Evolutionary conservation across 2,113 vertebrate species (phyloP), one percentile per base, ranked within the genome.

Genomic region (Nerophis ophidion): DNA sequence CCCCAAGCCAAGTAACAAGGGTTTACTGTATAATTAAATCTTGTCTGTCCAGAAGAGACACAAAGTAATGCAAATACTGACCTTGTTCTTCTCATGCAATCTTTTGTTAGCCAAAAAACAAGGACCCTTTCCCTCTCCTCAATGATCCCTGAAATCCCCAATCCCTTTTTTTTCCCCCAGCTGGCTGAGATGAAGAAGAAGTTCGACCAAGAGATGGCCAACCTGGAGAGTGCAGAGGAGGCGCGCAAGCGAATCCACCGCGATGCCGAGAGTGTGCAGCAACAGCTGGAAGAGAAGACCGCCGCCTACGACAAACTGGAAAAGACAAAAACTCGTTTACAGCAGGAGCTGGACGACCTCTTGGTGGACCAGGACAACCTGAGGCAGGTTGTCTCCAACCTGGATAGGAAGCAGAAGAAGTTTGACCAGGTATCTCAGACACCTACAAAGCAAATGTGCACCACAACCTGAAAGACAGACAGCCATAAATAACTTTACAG

Each of bases 331-430:
- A 96, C 89, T 0, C 92, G 97, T 35, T 77, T 99, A 59, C 96
- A 98, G 84, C 94, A 95, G 79, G 97, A 99, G 86, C 88, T 99
- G 72, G 97, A 99, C 0, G 97, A 99, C 80, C 79, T 97, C 0
- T 50, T 91, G 14, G 92, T 98, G 76, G 93, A 96, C 70, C 89
- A 97, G 59, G 95, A 95, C 83, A 90, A 98, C 74, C 93, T 95
- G 71, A 86, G 95, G 33, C 95, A 98, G 88, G 91, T 86, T 0
- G 92, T 94, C 57, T 93, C 90, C 82, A 97, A 92, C 84, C 85
- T 99, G 60, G 96, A 98, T 89, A 96, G 88, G 87, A 99, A 98
- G 83, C 97, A 99, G 87, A 99, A 92, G 86, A 99, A 99, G 83
- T 99, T 99, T 70, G 97, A 99, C 87, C 97, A 99, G 95, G 97